Percentiles rank a stretch among this genome's conserved stretches.
These are phyloP conservation scores for Epizoanthus ramosus DNA, from an alignment of 92 coral and sea anemone genomes.

Conservation along the genomic window DNA sequence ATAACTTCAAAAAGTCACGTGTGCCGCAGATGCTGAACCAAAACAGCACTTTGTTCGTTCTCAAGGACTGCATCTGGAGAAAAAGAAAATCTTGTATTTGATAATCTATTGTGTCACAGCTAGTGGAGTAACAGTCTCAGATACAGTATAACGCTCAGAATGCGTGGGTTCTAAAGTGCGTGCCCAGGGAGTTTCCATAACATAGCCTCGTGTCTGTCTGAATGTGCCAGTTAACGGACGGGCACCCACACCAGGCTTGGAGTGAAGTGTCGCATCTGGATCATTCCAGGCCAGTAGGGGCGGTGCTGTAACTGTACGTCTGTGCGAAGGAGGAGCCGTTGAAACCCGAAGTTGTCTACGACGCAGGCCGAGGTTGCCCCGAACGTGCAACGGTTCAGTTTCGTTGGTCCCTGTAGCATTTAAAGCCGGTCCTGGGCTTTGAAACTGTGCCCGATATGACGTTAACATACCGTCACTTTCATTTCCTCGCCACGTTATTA, in stretches of 20 bases:
- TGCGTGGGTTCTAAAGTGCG: conserved; percentile 50
- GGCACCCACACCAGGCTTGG: conserved; percentile 88
- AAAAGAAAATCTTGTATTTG: neutral
- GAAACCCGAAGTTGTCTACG: conserved; percentile 81
- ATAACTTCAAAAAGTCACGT: too few species aligned
- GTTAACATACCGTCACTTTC: conserved; percentile 68
- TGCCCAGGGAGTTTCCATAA: conserved; percentile 62
- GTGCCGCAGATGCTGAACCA: too few species aligned
- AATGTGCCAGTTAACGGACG: conserved; percentile 51
- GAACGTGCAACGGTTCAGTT: conserved; percentile 84
- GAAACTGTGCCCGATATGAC: conserved; percentile 82
- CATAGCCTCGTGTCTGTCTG: conserved; percentile 28
- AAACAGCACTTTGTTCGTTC: too few species aligned
- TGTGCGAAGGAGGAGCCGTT: conserved; percentile 78
- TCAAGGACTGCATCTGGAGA: too few species aligned
- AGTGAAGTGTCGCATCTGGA: conserved; percentile 67
- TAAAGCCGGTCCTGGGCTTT: conserved; percentile 15
- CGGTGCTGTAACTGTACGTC: conserved; percentile 70
- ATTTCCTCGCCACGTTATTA: conserved; percentile 88
- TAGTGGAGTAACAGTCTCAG: conserved; percentile 87
- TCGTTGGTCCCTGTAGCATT: conserved; percentile 63
- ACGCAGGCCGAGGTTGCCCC: conserved; percentile 74
- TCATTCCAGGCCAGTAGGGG: conserved; percentile 97
- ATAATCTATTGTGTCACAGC: conserved; percentile 57
- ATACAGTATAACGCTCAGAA: conserved; percentile 54